Base-by-base conservation (phyloP, 2,888 invertebrate species). In the Vandiemenella viatica region DNA sequence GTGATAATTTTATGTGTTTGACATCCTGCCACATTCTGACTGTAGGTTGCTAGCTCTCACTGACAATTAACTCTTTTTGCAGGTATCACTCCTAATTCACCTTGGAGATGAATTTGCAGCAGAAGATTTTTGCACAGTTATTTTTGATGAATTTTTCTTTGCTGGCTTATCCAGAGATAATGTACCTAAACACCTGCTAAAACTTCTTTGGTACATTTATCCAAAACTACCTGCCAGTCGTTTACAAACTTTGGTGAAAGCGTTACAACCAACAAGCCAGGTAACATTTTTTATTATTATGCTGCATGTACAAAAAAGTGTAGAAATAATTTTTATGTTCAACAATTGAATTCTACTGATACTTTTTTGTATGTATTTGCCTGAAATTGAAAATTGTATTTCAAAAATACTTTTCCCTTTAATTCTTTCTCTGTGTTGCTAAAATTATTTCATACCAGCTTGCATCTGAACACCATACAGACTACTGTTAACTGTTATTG, bases 91-190 rank as follows among this genome's bases (percentile, higher is more conserved):
- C 42, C 71, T 96, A 6, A 83, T 92, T 56, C 84, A 86, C 52
- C 81, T 93, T 73, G 79, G 83, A 4, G 95, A 96, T 56, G 93
- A 93, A 66, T 95, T 96, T 62, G 75, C 85, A 56, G 84, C 87
- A 0, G 91, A 93, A 67, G 92, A 93, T 58, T 93, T 95, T 63
- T 93, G 92, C 66, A 91, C 91, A 3, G 88, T 89, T 1, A 77
- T 96, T 40, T 93, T 96, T 69, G 93, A 95, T 66, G 92, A 93
- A 65, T 95, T 95, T 65, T 85, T 96, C 61, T 83, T 92, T 66
- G 90, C 91, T 49, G 88, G 88, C 0, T 70, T 93, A 16, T 79
- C 83, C 1, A 78, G 86, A 54, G 93, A 95, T 61, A 93, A 92
- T 71, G 92, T 93, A 0, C 84, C 87, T 4, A 76, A 91, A 45